Conservation (phyloP, 2,888 invertebrate species). For the Aporophyla lueneburgensis region DNA sequence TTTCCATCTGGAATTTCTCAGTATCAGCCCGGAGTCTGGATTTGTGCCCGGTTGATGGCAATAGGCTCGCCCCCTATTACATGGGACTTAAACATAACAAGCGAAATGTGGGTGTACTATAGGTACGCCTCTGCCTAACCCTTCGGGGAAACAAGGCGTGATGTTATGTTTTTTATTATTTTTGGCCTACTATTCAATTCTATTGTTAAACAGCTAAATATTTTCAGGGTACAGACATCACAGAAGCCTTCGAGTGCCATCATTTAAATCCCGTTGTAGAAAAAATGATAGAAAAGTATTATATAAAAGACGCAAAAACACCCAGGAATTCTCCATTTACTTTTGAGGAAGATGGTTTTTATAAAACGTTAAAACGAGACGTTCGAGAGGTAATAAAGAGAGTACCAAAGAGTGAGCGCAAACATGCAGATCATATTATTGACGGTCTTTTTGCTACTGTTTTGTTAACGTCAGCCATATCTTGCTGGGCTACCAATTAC, state of each 20-base stretch:
- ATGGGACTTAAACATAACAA: no score
- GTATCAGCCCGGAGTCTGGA: no score
- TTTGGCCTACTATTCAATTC: neutral
- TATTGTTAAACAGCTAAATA: neutral
- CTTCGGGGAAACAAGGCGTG: no score
- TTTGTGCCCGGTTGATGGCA: no score
- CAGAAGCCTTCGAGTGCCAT: constrained; percentile 91
- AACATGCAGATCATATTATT: constrained; percentile 75
- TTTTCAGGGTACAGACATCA: constrained; percentile 88
- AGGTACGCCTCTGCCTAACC: no score
- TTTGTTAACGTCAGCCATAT: constrained; percentile 75
- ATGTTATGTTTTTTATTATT: no score
- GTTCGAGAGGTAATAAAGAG: constrained; percentile 90
- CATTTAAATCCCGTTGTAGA: constrained; percentile 90
- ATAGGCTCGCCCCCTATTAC: no score
- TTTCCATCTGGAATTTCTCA: no score
- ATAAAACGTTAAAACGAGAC: constrained; percentile 92
- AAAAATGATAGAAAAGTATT: constrained; percentile 92
- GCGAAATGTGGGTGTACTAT: no score
- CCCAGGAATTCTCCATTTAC: constrained; percentile 94
- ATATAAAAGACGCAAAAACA: constrained; percentile 91
- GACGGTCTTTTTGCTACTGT: constrained; percentile 82
- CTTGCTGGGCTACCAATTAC: constrained; percentile 76
- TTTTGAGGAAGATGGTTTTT: constrained; percentile 94
- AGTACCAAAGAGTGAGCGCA: constrained; percentile 78